Percentiles rank a stretch among this genome's conserved stretches.
Evolutionary conservation across 1,140 invertebrate species (phyloP).

Genomic region (Archivesica marissinica): DNA sequence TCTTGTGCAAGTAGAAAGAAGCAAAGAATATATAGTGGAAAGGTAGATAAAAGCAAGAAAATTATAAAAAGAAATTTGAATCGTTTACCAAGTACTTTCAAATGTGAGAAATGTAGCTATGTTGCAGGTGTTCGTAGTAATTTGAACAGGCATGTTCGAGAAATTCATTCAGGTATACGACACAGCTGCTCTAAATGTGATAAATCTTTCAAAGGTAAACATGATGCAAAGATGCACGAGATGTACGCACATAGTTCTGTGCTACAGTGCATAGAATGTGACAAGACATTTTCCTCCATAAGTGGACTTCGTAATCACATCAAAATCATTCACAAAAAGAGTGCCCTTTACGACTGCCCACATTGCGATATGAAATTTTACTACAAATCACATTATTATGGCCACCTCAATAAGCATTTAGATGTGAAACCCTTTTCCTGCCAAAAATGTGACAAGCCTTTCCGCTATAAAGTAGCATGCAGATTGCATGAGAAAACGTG

Average conservation of each 20-base stretch:
- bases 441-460: not conserved
- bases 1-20: not conserved
- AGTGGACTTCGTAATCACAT: constrained; percentile 20
- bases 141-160: constrained; percentile 4
- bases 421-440: constrained; percentile 17
- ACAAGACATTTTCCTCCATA: constrained; percentile 22
- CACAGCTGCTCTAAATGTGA: constrained; percentile 14
- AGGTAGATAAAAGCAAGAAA: not conserved
- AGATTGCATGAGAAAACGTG: constrained; percentile 28
- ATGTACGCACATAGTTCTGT: not conserved
- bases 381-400: constrained; percentile 28
- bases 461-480: constrained; percentile 12
- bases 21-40: not conserved
- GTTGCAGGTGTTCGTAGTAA: constrained; percentile 3
- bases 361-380: constrained; percentile 10
- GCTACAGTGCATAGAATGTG: constrained; percentile 1
- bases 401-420: constrained; percentile 20
- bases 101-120: constrained; percentile 31
- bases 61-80: not conserved
- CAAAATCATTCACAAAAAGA: not conserved
- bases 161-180: constrained; percentile 7
- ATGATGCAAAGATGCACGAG: constrained; percentile 40
- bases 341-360: not conserved
- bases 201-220: constrained; percentile 26
- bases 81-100: not conserved